Conservation (phyloP, 2,888 invertebrate species). For the Cephus sareptanus region DNA sequence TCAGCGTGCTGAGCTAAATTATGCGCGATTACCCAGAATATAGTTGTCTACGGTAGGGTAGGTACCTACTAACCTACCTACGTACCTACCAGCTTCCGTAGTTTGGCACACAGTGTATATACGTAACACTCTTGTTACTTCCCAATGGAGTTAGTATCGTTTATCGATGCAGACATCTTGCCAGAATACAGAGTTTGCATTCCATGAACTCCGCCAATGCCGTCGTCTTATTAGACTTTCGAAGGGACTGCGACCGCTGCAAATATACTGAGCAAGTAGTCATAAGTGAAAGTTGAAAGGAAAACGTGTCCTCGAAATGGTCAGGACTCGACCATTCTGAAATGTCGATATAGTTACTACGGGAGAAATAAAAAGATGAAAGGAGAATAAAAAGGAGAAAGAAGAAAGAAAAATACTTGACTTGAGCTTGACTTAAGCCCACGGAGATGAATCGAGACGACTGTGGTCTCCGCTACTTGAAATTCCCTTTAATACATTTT, state of each 20-base stretch:
- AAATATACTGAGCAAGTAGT: background rate
- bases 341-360: background rate
- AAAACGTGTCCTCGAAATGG: background rate
- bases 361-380: background rate
- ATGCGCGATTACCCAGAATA: conserved; percentile 23
- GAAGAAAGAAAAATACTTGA: background rate
- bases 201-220: background rate
- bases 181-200: background rate
- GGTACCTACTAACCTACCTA: background rate
- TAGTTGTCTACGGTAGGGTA: conserved; percentile 10
- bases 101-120: conserved; percentile 10
- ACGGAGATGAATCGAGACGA: conserved; percentile 2
- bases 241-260: background rate
- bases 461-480: background rate
- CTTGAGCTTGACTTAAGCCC: conserved; percentile 2
- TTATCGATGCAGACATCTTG: conserved; percentile 11
- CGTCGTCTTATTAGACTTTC: background rate
- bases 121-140: conserved; percentile 1
- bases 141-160: conserved; percentile 15
- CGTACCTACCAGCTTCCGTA: conserved; percentile 2
- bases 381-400: background rate
- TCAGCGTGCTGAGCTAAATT: conserved; percentile 13
- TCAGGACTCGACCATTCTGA: background rate
- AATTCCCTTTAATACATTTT: conserved; percentile 15
- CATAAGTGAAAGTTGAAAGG: background rate